Percentiles rank a stretch among this genome's conserved stretches.
These are phyloP conservation scores for Cephus runcator DNA, from an alignment of 2,888 invertebrate genomes.

Conservation along the genomic window DNA sequence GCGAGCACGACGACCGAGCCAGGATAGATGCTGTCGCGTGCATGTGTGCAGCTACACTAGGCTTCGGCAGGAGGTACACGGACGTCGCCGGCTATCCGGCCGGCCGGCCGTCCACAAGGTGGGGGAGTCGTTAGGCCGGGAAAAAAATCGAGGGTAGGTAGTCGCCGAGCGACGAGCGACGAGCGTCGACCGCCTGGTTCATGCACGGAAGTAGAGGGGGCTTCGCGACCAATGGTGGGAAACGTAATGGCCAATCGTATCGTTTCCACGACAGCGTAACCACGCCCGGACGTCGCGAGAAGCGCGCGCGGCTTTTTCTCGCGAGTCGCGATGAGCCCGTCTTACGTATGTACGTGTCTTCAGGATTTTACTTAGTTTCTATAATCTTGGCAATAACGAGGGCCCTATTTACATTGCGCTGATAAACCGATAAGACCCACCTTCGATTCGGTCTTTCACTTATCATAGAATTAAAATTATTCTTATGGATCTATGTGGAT, in stretches of 20 bases:
- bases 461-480: neutral
- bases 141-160: conserved; percentile 28
- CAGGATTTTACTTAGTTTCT: neutral
- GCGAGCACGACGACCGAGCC: conserved; percentile 56
- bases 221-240: conserved; percentile 68
- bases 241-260: conserved; percentile 59
- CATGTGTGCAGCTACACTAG: conserved; percentile 64
- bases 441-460: neutral
- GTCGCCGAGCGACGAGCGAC: conserved; percentile 18
- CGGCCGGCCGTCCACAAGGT: conserved; percentile 42
- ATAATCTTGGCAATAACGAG: neutral
- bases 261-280: conserved; percentile 50
- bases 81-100: conserved; percentile 34
- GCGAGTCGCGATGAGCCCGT: conserved; percentile 18
- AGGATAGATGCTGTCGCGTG: conserved; percentile 62
- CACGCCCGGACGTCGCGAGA: conserved; percentile 38
- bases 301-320: conserved; percentile 31
- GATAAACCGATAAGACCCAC: neutral
- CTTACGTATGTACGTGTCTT: neutral
- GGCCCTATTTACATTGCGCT: neutral
- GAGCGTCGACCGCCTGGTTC: conserved; percentile 41
- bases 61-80: conserved; percentile 51
- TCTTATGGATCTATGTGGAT: neutral
- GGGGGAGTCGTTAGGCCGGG: conserved; percentile 53
- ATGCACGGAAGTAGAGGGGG: conserved; percentile 38